phyloP scores from a whole-genome alignment of 2,797 vertebrate species.

The Microcaecilia unicolor region DNA sequence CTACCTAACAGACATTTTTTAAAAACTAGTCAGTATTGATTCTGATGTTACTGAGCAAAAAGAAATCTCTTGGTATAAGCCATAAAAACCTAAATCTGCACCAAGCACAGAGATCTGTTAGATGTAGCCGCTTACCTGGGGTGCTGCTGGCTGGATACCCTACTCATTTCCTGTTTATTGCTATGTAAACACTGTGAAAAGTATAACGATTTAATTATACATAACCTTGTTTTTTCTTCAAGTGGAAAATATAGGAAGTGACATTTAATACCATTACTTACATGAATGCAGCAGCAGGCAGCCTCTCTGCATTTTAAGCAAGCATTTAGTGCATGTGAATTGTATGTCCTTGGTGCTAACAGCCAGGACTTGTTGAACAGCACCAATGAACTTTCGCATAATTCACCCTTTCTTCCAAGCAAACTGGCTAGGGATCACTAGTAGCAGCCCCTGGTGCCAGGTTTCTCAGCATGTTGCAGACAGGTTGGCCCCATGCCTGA shows the following conservation, averaged over 20 bases:
- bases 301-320: background rate
- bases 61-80: no score
- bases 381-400: slow-evolving; percentile 7
- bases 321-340: background rate
- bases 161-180: background rate
- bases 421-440: background rate
- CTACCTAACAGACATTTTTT: no score
- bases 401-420: slow-evolving; percentile 14
- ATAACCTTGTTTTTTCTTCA: background rate
- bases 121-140: background rate
- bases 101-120: slow-evolving; percentile 1
- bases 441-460: slow-evolving; percentile 18
- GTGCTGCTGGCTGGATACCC: background rate
- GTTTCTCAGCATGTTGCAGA: slow-evolving; percentile 36
- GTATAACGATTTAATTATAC: fast-evolving
- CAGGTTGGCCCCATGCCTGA: slow-evolving; percentile 54
- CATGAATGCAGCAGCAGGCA: background rate
- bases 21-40: no score
- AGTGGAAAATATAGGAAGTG: no score
- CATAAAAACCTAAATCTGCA: no score
- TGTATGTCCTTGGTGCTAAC: background rate
- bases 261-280: background rate
- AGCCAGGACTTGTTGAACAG: background rate
- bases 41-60: no score
- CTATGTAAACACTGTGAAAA: fast-evolving